phyloP scores from a whole-genome alignment of 2,113 vertebrate species.

The Barnardius zonarius region DNA sequence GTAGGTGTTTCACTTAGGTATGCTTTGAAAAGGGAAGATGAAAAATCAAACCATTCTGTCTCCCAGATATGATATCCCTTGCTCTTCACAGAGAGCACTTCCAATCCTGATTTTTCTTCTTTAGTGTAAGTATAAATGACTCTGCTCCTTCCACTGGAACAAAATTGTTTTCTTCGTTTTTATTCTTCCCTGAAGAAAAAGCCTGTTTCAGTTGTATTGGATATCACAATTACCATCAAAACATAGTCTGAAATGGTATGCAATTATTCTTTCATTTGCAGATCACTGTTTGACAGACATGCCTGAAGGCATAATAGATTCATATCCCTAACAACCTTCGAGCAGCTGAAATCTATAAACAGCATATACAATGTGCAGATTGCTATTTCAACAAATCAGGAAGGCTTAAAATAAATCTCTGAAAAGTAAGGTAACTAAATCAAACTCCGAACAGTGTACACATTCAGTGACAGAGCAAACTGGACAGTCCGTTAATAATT shows the following conservation, averaged over 20 bases:
- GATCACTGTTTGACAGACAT: constrained; percentile 26
- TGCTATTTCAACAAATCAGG: background rate
- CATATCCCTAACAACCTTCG: background rate
- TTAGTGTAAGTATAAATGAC: background rate
- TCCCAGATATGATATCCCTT: background rate
- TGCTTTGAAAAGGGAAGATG: background rate
- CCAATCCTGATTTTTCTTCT: background rate
- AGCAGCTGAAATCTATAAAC: background rate
- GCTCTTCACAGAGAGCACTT: background rate
- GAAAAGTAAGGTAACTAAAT: background rate
- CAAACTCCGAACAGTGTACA: background rate
- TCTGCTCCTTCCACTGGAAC: background rate
- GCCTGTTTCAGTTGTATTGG: background rate
- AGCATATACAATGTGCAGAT: constrained; percentile 28
- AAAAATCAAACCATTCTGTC: background rate
- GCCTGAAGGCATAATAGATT: constrained; percentile 45
- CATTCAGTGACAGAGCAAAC: background rate
- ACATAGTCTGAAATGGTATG: background rate
- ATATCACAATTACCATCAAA: constrained; percentile 27
- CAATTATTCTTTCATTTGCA: constrained; percentile 51
- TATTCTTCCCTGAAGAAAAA: background rate
- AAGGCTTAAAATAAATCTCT: constrained; percentile 6
- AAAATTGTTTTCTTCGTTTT: background rate
- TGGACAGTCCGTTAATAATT: background rate
- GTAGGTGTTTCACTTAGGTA: background rate